These are phyloP conservation scores for Sarcophaga caerulescens DNA, from an alignment of 2,888 invertebrate species.

Conservation along the genomic window DNA sequence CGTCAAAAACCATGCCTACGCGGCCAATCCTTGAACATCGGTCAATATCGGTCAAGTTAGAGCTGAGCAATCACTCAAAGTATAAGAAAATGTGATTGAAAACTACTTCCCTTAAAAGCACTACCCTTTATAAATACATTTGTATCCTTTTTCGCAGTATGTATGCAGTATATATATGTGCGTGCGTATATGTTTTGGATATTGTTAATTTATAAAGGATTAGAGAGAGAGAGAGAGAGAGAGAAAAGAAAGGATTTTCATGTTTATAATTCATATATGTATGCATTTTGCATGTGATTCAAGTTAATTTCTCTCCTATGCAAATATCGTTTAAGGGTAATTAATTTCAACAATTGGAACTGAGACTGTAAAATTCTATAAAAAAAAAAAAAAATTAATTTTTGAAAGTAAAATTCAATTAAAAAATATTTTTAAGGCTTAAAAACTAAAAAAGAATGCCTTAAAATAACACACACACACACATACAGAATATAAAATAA, in stretches of 20 bases:
- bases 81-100: no score
- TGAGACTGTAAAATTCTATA: not conserved
- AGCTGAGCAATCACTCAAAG: no score
- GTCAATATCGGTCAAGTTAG: no score
- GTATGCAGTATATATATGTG: not conserved
- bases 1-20: no score
- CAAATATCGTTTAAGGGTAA: not conserved
- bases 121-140: no score
- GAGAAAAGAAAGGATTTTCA: constrained; percentile 29
- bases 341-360: constrained; percentile 5
- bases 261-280: not conserved
- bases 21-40: no score
- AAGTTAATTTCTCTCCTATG: not conserved
- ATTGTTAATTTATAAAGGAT: constrained; percentile 56
- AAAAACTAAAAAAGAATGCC: no score
- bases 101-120: no score
- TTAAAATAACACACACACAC: no score
- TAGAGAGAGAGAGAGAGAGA: not conserved
- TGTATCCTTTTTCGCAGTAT: no score
- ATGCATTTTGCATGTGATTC: not conserved
- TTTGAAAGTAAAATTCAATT: constrained; percentile 26
- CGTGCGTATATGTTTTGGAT: not conserved
- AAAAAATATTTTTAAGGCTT: not conserved
- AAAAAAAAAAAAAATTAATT: not conserved
- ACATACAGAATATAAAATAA: no score